phyloP scores from a whole-genome alignment of 2,113 vertebrate species.

The Rynchops niger region DNA sequence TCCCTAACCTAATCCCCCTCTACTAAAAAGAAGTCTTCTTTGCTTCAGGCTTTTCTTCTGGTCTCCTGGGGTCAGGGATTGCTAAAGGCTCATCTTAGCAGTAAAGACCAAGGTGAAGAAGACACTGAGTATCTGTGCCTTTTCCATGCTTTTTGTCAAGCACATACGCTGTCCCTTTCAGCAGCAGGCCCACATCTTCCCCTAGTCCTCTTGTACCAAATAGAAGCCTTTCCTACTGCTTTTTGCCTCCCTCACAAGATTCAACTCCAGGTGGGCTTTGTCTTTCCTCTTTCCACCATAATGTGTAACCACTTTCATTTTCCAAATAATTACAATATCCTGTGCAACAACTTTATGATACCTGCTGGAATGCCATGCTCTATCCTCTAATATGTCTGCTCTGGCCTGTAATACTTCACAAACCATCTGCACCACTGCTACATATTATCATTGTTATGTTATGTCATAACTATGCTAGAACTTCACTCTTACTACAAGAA shows the following conservation, averaged over 20 bases:
- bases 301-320: not conserved
- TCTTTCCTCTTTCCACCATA: not conserved
- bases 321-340: not conserved
- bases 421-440: not conserved
- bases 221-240: not conserved
- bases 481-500: not conserved
- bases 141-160: not conserved
- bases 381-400: not conserved
- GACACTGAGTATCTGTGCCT: accelerated
- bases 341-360: not conserved
- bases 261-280: not conserved
- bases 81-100: not conserved
- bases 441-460: not conserved
- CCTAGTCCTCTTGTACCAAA: not conserved
- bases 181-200: not conserved
- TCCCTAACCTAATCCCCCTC: not conserved
- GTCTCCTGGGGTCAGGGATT: not conserved
- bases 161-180: not conserved
- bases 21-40: not conserved
- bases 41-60: not conserved
- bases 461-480: not conserved
- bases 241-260: not conserved
- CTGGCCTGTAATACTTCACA: not conserved
- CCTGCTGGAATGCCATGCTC: not conserved
- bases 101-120: not conserved